These are phyloP conservation scores for Lepus timidus DNA, from an alignment of 2,113 vertebrate species.

Conservation along the genomic window DNA sequence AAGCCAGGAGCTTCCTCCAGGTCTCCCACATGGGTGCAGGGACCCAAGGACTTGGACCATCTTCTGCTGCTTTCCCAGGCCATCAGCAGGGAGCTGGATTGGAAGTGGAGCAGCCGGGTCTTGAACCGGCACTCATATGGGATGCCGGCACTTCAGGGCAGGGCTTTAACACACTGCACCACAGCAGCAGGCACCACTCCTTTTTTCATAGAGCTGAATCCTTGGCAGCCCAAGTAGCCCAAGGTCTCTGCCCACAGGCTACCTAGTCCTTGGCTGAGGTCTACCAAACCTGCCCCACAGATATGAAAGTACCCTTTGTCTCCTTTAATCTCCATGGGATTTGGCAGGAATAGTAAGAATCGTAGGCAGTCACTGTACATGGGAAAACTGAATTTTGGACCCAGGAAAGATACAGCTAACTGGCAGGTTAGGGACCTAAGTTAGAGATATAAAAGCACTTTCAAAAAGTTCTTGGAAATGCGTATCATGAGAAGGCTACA, in stretches of 20 bases:
- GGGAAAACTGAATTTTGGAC: slow-evolving; percentile 22
- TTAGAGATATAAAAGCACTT: not conserved
- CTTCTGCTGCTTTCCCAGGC: too few relatives aligned
- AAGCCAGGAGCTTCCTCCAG: too few relatives aligned
- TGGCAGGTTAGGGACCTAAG: not conserved
- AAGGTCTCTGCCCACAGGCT: not conserved
- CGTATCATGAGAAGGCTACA: too few relatives aligned
- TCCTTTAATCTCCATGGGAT: not conserved
- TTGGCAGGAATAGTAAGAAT: not conserved
- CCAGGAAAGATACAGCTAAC: not conserved
- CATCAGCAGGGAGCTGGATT: too few relatives aligned
- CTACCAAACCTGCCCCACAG: not conserved
- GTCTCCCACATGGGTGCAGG: too few relatives aligned
- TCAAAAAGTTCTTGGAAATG: too few relatives aligned
- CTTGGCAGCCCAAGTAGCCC: not conserved
- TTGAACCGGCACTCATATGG: too few relatives aligned
- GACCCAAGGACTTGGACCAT: too few relatives aligned
- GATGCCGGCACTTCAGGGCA: too few relatives aligned
- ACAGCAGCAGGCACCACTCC: too few relatives aligned
- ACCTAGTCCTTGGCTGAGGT: not conserved
- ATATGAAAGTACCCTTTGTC: not conserved
- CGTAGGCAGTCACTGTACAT: not conserved
- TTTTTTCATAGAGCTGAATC: not conserved
- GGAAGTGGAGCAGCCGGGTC: too few relatives aligned
- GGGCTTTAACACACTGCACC: too few relatives aligned